Evolutionary conservation across 2,113 vertebrate genomes (phyloP).

Genomic region (Ophthalmolycus amberensis): DNA sequence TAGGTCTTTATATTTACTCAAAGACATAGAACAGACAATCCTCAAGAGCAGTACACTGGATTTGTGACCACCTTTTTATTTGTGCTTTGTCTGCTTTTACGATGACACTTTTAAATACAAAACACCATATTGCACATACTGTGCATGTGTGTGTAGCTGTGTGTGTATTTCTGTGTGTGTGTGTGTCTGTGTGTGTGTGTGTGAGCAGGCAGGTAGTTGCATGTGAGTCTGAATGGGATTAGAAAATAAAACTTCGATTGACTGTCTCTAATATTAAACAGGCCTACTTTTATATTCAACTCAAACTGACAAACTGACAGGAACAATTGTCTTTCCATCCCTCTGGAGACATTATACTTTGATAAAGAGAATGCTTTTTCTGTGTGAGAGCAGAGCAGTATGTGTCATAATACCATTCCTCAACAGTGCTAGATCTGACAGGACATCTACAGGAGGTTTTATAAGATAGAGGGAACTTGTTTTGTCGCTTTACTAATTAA

Average conservation of each 20-base stretch:
- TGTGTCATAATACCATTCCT: constrained; percentile 64
- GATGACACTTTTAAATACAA: constrained; percentile 3
- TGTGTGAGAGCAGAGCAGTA: constrained; percentile 48
- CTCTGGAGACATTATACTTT: constrained; percentile 69
- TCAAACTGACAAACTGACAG: constrained; percentile 67
- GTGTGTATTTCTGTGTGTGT: background rate
- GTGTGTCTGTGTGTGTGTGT: background rate
- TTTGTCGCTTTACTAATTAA: constrained; percentile 72
- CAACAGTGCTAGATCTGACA: constrained; percentile 62
- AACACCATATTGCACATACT: background rate
- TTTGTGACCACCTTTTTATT: background rate
- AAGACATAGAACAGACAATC: constrained; percentile 1
- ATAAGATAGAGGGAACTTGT: constrained; percentile 64
- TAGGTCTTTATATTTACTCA: constrained; percentile 23
- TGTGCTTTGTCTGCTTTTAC: background rate
- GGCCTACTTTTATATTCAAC: constrained; percentile 50
- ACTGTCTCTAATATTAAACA: constrained; percentile 64
- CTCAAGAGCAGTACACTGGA: background rate
- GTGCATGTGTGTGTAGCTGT: constrained; percentile 1
- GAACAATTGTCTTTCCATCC: constrained; percentile 54
- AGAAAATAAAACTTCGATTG: constrained; percentile 37
- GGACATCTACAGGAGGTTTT: constrained; percentile 65
- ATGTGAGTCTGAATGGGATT: constrained; percentile 2
- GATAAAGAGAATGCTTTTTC: constrained; percentile 69
- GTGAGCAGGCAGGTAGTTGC: background rate